Conservation (phyloP, 2,888 invertebrate species). For the Galeruca laticollis region DNA sequence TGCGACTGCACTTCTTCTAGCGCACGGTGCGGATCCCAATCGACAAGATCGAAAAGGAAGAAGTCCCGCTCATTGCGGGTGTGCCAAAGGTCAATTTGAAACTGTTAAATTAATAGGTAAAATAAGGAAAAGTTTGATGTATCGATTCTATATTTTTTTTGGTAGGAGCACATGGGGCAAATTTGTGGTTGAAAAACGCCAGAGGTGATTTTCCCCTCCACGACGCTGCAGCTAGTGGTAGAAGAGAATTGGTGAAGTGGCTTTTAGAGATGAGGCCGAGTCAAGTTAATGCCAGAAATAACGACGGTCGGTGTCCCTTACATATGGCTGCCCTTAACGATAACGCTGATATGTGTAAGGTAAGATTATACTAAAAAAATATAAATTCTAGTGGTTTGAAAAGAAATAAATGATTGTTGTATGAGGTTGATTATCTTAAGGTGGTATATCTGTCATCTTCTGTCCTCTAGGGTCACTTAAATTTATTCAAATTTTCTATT, state of each 20-base stretch:
- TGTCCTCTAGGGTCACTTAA: too few relatives aligned
- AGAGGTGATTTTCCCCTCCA: slow-evolving; percentile 96
- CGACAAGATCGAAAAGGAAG: slow-evolving; percentile 93
- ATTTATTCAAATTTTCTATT: too few relatives aligned
- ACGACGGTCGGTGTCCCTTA: slow-evolving; percentile 91
- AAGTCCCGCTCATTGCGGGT: slow-evolving; percentile 94
- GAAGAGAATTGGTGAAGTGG: slow-evolving; percentile 91
- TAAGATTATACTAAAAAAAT: too few relatives aligned
- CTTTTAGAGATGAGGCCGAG: slow-evolving; percentile 85
- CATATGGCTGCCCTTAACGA: slow-evolving; percentile 96
- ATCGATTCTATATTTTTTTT: neutral
- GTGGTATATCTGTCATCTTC: too few relatives aligned
- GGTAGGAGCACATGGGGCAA: slow-evolving; percentile 78
- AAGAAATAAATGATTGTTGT: too few relatives aligned
- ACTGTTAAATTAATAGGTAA: slow-evolving; percentile 73
- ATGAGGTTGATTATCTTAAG: too few relatives aligned
- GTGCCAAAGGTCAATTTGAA: slow-evolving; percentile 91
- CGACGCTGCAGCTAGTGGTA: slow-evolving; percentile 93
- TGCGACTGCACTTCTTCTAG: slow-evolving; percentile 89
- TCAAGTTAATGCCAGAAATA: slow-evolving; percentile 88
- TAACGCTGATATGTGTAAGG: slow-evolving; percentile 92
- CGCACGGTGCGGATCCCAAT: slow-evolving; percentile 91
- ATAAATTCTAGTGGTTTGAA: too few relatives aligned
- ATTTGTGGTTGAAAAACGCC: slow-evolving; percentile 92
- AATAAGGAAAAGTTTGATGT: too few relatives aligned